Evolutionary conservation across 2,888 invertebrate species (phyloP), one percentile per base, ranked within the genome.

Genomic region (Tigriopus californicus): DNA sequence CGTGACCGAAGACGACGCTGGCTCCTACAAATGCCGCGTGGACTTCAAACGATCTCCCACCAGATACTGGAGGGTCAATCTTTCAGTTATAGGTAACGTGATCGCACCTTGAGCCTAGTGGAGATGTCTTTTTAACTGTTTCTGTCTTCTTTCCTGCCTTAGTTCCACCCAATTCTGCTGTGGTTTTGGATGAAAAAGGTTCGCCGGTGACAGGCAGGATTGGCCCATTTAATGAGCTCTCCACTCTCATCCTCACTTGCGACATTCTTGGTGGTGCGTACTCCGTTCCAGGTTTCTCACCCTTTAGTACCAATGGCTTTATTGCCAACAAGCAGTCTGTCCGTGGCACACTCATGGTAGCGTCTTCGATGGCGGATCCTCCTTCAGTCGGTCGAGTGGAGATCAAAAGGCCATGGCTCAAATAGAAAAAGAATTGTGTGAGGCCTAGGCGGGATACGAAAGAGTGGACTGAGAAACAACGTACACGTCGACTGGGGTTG

Each of bases 11-110:
- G 40, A 54, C 25, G 58, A 58, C 11, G 40, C 46, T 12, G 58
- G 58, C 8, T 24, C 44, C 1, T 58, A 58, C 41, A 20, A 40
- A 11, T 58, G 58, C 44, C 13, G 58, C 33, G 58, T 58, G 10
- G 58, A 58, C 33, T 58, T 48, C 44, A 58, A 58, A 41, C 13
- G 18, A 15, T 58, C 58, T 1, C 58, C 58, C 13, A 58, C 58
- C 10, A 47, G 58, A 49, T 58, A 58, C 25, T 18, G 47, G 18
- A 46, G 22, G 24, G 22, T 48, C 18, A 22, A n/a, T 33, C 49
- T 58, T n/a, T 12, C 22, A 11, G 58, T 58, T 12, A 58, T 49
- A 24, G 58, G 58, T 58, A 58, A 25, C n/a, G n/a, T 33, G 33
- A 3, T n/a, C 44, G n/a, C 3, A n/a, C 41, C 13, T 11, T 41